Conservation (phyloP, 2,797 vertebrate genomes). For the Harpagifer antarcticus region DNA sequence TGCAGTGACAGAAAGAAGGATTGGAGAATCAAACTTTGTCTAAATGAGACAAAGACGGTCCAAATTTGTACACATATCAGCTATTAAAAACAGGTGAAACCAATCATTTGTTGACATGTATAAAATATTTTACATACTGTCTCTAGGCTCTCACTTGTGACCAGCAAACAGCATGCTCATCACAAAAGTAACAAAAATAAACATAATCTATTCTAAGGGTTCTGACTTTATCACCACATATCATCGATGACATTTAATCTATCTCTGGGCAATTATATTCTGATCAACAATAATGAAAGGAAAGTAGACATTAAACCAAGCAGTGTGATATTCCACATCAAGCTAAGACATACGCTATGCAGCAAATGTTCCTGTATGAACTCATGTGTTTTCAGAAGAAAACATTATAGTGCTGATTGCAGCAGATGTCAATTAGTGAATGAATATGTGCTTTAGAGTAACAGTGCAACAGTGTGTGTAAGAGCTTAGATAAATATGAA, state of each 20-base stretch:
- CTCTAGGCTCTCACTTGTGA: too few species aligned
- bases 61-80: too few species aligned
- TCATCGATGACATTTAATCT: neutral
- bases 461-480: neutral
- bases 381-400: neutral
- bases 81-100: too few species aligned
- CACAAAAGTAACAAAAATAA: too few species aligned
- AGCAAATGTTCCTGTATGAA: neutral
- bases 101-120: too few species aligned
- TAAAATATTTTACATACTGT: too few species aligned
- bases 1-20: constrained; percentile 21
- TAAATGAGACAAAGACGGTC: neutral
- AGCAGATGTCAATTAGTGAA: constrained; percentile 1
- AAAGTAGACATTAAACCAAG: neutral
- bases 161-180: too few species aligned
- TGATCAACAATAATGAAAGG: neutral
- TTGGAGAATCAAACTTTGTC: constrained; percentile 3
- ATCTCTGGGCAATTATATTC: neutral
- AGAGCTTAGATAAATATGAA: neutral
- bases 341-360: neutral
- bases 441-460: neutral
- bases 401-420: neutral
- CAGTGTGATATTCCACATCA: neutral
- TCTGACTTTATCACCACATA: neutral
- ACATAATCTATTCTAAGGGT: neutral